A percentile compares a stretch with the other conserved stretches of the same genome.
Conservation (phyloP, 2,888 invertebrate genomes). For the Clitarchus hookeri region DNA sequence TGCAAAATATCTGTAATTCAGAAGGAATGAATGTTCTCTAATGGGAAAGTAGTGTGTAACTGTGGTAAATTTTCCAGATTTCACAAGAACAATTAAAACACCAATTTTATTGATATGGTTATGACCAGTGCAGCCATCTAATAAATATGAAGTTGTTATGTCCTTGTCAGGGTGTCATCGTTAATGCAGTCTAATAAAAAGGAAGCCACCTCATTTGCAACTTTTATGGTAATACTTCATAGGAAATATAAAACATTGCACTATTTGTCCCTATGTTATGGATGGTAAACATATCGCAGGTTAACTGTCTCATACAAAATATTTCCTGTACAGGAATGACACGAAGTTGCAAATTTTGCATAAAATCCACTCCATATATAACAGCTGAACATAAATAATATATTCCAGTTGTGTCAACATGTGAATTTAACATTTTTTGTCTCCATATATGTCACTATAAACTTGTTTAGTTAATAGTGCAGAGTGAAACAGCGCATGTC, state of each 20-base stretch:
- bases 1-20: no score
- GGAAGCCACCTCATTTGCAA: neutral
- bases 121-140: no score
- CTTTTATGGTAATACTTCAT: neutral
- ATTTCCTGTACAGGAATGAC: neutral
- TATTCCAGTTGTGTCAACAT: conserved; percentile 5
- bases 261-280: neutral
- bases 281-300: neutral
- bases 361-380: neutral
- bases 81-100: no score
- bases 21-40: no score
- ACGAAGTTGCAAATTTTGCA: no score
- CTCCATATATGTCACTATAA: neutral
- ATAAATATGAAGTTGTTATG: no score
- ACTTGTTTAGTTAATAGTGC: neutral
- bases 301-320: neutral
- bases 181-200: no score
- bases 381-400: neutral
- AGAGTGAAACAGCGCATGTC: neutral
- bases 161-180: no score
- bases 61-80: no score
- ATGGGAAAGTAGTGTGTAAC: no score
- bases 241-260: neutral
- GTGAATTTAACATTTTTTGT: neutral
- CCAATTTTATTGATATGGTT: no score